Evolutionary conservation across 2,113 vertebrate genomes (phyloP).

Genomic region (Rhagologus leucostigma): DNA sequence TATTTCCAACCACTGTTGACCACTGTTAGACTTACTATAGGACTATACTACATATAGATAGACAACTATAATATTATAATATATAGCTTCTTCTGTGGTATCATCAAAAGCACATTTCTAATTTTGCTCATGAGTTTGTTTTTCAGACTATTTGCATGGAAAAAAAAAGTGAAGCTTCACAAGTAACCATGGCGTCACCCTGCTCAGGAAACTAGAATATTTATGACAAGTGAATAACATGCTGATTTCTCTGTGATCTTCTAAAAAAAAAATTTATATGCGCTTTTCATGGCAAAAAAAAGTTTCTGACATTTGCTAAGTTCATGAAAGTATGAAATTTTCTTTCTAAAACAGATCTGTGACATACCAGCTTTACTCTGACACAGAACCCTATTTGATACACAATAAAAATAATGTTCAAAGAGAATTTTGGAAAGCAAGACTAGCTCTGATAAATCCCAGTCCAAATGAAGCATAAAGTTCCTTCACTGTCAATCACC

Average conservation of each 20-base stretch:
- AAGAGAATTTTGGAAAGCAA: not conserved
- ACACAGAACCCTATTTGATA: not conserved
- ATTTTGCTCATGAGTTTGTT: not conserved
- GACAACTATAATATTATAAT: not conserved
- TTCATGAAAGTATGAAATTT: not conserved
- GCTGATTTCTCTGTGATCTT: not conserved
- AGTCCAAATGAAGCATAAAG: not conserved
- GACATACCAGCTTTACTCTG: constrained; percentile 3
- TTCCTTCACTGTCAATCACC: not conserved
- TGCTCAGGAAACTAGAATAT: not conserved
- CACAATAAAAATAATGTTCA: not conserved
- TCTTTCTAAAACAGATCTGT: constrained; percentile 14
- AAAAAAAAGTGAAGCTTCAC: not conserved
- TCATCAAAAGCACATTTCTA: not conserved
- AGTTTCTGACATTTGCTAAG: not conserved
- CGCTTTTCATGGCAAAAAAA: not conserved
- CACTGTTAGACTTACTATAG: not conserved
- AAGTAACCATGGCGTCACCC: not conserved
- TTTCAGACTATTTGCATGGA: not conserved
- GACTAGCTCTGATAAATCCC: not conserved
- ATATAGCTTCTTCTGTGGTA: not conserved
- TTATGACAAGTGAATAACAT: not conserved
- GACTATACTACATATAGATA: not conserved
- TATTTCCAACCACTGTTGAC: not conserved
- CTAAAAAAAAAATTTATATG: not conserved